Conservation (phyloP, 2,797 vertebrate species). For the Dendrocincla fuliginosa region DNA sequence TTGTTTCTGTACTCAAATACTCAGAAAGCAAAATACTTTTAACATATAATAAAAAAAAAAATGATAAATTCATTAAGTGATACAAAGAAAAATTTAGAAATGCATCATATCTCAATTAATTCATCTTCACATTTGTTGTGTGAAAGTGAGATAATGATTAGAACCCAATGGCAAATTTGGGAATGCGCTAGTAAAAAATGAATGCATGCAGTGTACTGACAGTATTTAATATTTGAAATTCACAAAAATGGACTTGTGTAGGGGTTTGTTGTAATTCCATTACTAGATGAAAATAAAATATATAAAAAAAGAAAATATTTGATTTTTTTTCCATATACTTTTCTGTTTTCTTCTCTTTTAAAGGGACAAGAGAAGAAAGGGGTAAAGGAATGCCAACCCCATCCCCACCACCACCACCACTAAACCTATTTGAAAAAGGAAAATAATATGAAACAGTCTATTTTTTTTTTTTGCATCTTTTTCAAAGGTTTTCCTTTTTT, state of each 20-base stretch:
- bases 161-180: neutral
- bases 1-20: neutral
- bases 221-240: neutral
- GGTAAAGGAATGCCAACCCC: neutral
- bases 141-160: neutral
- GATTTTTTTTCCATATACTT: neutral
- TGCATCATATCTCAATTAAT: neutral
- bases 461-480: neutral
- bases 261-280: neutral
- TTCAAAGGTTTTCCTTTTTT: rapidly evolving
- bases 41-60: neutral
- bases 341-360: neutral
- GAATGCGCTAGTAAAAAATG: neutral
- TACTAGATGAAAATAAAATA: neutral
- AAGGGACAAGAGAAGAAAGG: neutral
- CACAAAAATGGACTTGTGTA: neutral
- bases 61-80: neutral
- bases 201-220: neutral
- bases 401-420: too few relatives aligned
- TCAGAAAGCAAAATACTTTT: neutral
- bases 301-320: neutral
- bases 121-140: neutral
- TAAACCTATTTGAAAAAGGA: neutral
- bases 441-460: neutral
- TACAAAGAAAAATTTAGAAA: neutral